These are phyloP conservation scores for Pterostichus madidus DNA, from an alignment of 2,888 invertebrate species.

Conservation along the genomic window DNA sequence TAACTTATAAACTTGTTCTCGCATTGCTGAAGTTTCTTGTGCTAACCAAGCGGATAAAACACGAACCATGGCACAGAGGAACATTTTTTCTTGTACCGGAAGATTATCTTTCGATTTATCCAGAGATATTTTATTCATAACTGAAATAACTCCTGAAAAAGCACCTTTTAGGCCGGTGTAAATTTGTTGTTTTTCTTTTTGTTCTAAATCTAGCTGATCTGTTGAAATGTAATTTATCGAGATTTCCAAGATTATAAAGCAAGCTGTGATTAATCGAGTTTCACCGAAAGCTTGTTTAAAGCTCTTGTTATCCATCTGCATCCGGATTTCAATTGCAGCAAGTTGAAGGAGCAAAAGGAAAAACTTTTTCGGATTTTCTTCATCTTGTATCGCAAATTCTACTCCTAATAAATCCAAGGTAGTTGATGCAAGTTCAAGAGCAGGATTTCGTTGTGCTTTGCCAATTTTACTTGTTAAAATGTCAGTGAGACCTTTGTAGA, in stretches of 20 bases:
- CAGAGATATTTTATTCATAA: conserved; percentile 86
- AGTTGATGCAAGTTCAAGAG: conserved; percentile 89
- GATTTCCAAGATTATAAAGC: conserved; percentile 89
- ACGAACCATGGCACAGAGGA: conserved; percentile 91
- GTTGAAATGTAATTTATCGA: conserved; percentile 89
- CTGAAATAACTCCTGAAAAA: conserved; percentile 88
- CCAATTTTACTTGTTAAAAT: conserved; percentile 92
- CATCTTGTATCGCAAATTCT: conserved; percentile 90
- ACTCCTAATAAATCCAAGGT: conserved; percentile 90
- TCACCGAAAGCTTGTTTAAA: conserved; percentile 88
- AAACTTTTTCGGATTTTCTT: conserved; percentile 89
- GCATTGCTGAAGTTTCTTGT: conserved; percentile 93
- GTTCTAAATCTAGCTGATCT: conserved; percentile 90
- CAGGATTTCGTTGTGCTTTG: conserved; percentile 93
- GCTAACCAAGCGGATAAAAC: conserved; percentile 94
- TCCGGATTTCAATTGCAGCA: conserved; percentile 94
- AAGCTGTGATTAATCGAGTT: conserved; percentile 88
- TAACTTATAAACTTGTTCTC: conserved; percentile 88
- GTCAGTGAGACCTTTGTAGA: conserved; percentile 90
- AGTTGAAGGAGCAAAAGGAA: conserved; percentile 90
- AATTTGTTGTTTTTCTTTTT: conserved; percentile 93
- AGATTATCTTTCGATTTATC: conserved; percentile 86
- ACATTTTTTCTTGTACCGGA: conserved; percentile 85
- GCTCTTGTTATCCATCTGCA: conserved; percentile 94
- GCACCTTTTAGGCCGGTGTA: conserved; percentile 94